These are phyloP conservation scores for Blennius ocellaris DNA, from an alignment of 2,113 vertebrate genomes.

Conservation along the genomic window DNA sequence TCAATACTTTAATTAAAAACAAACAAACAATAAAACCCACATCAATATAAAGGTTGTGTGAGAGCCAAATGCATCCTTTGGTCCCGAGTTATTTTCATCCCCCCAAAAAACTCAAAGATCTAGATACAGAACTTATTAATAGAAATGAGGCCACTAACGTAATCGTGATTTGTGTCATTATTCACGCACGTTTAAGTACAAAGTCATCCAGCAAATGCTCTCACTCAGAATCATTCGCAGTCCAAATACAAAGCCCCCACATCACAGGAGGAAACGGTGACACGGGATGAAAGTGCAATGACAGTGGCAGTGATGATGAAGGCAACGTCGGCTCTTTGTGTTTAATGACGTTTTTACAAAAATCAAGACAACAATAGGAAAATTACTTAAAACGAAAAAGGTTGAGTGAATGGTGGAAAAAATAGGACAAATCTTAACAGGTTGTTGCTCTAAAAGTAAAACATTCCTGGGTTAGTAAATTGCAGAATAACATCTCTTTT, in stretches of 20 bases:
- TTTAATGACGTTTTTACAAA: neutral
- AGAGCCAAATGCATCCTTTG: neutral
- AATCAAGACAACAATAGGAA: too few species aligned
- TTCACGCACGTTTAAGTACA: constrained; percentile 39
- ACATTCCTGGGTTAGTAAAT: constrained; percentile 43
- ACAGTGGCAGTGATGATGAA: constrained; percentile 3
- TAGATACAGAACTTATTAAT: constrained; percentile 57
- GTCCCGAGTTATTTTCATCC: neutral
- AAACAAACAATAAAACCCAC: constrained; percentile 5
- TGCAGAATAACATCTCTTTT: constrained; percentile 39
- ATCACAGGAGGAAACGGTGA: constrained; percentile 39
- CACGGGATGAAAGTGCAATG: constrained; percentile 5
- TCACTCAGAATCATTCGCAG: constrained; percentile 37
- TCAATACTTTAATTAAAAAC: neutral
- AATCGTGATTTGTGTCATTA: constrained; percentile 41
- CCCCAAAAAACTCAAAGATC: constrained; percentile 12
- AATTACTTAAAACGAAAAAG: neutral
- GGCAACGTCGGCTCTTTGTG: neutral
- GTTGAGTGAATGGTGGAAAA: neutral
- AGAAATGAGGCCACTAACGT: constrained; percentile 64
- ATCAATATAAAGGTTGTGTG: neutral
- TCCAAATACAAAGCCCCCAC: constrained; percentile 17
- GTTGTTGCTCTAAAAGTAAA: constrained; percentile 9
- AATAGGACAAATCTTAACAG: neutral
- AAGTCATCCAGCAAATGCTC: constrained; percentile 45